Conservation (phyloP, 2,113 vertebrate species). For the Serinus canaria region DNA sequence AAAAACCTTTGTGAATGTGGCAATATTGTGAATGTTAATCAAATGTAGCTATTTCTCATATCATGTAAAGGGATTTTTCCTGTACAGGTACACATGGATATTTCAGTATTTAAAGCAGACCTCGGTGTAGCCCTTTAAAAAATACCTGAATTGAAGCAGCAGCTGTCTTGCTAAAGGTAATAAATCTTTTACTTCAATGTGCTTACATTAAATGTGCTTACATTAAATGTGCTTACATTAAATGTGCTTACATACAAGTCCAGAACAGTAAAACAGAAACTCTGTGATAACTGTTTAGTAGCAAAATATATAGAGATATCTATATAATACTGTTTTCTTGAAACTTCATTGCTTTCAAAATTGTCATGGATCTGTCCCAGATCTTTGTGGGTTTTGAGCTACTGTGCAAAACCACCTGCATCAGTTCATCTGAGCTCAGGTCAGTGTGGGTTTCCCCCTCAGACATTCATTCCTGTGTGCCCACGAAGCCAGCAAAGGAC, state of each 20-base stretch:
- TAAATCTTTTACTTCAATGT: background rate
- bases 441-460: accelerated
- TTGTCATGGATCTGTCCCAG: accelerated
- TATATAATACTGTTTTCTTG: background rate
- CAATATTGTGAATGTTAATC: background rate
- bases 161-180: background rate
- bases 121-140: background rate
- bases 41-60: background rate
- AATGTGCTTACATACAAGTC: background rate
- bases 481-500: background rate
- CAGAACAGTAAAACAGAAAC: background rate
- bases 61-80: background rate
- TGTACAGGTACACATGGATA: background rate
- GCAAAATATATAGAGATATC: background rate
- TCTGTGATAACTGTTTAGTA: background rate
- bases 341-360: background rate
- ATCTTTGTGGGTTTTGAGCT: background rate
- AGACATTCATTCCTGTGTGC: accelerated
- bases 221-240: background rate
- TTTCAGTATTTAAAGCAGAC: background rate
- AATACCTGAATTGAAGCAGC: background rate
- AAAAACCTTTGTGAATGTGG: background rate
- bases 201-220: background rate
- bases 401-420: accelerated
- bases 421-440: background rate